phyloP scores from a whole-genome alignment of 2,113 vertebrate species.

The Protobothrops mucrosquamatus region DNA sequence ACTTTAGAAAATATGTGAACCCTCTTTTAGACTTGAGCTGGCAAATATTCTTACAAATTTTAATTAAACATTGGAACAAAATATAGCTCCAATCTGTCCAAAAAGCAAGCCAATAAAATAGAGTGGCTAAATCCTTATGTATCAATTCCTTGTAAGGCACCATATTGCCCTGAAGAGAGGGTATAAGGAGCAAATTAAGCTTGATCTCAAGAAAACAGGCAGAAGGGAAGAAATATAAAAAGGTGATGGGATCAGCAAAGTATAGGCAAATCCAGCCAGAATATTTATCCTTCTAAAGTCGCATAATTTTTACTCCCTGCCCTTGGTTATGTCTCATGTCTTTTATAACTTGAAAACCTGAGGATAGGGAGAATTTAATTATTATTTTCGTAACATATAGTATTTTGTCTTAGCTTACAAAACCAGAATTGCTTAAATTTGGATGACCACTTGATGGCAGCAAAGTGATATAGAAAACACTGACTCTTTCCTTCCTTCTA shows the following conservation, averaged over 20 bases:
- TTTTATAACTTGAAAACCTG: neutral
- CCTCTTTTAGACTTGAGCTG: neutral
- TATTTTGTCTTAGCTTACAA: neutral
- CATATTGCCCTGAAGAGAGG: neutral
- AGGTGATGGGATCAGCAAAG: neutral
- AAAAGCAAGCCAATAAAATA: neutral
- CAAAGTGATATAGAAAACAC: neutral
- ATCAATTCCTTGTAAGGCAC: neutral
- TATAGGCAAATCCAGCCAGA: neutral
- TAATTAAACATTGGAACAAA: neutral
- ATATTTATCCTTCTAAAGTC: neutral
- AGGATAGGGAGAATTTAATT: neutral
- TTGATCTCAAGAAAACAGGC: neutral
- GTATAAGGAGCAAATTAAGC: neutral
- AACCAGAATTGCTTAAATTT: neutral
- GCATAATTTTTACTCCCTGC: neutral
- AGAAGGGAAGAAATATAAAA: neutral
- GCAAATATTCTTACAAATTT: neutral
- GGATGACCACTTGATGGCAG: conserved; percentile 33
- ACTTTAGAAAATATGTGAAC: neutral
- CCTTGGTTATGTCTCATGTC: neutral
- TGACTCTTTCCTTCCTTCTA: neutral
- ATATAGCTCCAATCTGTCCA: neutral
- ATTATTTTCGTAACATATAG: neutral
- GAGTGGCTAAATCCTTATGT: neutral